These are phyloP conservation scores for Leuciscus idus DNA, from an alignment of 2,113 vertebrate species.

Conservation along the genomic window DNA sequence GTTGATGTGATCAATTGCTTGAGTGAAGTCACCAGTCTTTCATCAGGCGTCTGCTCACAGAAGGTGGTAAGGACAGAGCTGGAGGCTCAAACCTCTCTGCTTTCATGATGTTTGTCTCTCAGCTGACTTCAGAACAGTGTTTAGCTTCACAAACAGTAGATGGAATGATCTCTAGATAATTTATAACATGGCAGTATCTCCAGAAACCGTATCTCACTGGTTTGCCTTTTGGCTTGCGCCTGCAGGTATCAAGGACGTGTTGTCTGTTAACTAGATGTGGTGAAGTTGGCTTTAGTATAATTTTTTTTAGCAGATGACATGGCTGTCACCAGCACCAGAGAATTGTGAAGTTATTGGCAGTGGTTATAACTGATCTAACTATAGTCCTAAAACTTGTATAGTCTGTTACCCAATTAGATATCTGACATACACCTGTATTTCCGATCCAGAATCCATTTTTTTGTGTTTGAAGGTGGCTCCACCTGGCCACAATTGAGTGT, in stretches of 20 bases:
- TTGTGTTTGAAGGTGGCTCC: conserved; percentile 8
- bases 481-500: conserved; percentile 26
- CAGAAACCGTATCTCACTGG: conserved; percentile 1
- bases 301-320: neutral
- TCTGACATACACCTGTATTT: neutral
- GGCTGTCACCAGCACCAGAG: conserved; percentile 32
- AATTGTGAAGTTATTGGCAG: conserved; percentile 1
- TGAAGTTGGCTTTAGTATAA: neutral
- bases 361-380: neutral
- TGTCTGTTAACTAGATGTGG: conserved; percentile 9
- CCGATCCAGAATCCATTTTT: neutral
- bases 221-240: conserved; percentile 16
- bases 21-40: conserved; percentile 73
- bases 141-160: conserved; percentile 36
- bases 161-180: conserved; percentile 28
- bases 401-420: neutral
- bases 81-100: conserved; percentile 72
- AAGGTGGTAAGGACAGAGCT: conserved; percentile 62
- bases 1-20: conserved; percentile 70
- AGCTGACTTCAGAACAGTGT: conserved; percentile 43
- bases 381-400: neutral
- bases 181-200: conserved; percentile 18
- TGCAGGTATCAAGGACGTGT: neutral
- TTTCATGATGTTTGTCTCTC: conserved; percentile 66
- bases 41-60: conserved; percentile 76